phyloP scores from a whole-genome alignment of 2,888 invertebrate genomes.

The Plagiodera versicolora region DNA sequence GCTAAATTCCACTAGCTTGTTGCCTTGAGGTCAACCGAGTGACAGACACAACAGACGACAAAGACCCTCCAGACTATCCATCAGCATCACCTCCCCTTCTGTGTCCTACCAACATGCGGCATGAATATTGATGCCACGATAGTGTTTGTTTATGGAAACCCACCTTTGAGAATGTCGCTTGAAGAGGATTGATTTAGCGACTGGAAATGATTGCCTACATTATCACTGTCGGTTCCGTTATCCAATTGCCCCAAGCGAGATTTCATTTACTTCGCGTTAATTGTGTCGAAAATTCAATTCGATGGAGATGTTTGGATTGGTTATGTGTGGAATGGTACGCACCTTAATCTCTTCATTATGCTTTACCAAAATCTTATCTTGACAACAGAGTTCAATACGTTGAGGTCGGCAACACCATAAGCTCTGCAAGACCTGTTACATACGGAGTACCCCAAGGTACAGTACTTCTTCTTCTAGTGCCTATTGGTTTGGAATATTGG shows the following conservation, averaged over 20 bases:
- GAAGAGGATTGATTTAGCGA: slow-evolving; percentile 20
- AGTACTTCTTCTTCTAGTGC: too few relatives aligned
- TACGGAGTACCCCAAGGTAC: too few relatives aligned
- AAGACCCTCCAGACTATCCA: not conserved
- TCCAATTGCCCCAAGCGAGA: not conserved
- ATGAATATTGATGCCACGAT: slow-evolving; percentile 28
- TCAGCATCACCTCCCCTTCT: slow-evolving; percentile 13
- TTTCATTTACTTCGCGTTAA: not conserved
- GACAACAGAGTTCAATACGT: too few relatives aligned
- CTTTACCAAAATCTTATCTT: too few relatives aligned
- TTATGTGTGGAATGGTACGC: not conserved
- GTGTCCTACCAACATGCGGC: slow-evolving; percentile 16
- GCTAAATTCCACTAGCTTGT: too few relatives aligned
- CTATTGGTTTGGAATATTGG: too few relatives aligned
- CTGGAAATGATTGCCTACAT: slow-evolving; percentile 6
- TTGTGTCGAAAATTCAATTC: not conserved
- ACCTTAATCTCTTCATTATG: too few relatives aligned
- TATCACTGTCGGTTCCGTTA: not conserved
- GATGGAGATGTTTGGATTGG: not conserved
- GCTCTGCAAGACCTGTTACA: too few relatives aligned
- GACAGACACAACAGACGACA: too few relatives aligned
- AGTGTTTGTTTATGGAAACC: slow-evolving; percentile 34
- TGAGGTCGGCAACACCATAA: too few relatives aligned
- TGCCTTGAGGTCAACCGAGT: too few relatives aligned
- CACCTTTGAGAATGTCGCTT: slow-evolving; percentile 20